Conservation (phyloP, 2,113 vertebrate species). For the Oxyruncus cristatus region DNA sequence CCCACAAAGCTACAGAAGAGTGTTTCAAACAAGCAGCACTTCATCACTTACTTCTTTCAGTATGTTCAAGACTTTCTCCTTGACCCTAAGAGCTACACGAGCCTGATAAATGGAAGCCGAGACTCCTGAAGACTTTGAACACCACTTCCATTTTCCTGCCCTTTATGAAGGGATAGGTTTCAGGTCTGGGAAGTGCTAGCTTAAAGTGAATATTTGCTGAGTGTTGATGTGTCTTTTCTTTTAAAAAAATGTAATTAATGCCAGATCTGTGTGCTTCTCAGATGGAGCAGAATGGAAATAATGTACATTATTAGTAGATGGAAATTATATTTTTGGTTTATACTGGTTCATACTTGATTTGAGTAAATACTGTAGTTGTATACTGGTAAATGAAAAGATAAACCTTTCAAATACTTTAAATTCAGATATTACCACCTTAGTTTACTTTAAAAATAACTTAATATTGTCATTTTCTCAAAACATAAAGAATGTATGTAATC, state of each 20-base stretch:
- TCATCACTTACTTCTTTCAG: background rate
- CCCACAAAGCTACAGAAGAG: background rate
- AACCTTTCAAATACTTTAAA: background rate
- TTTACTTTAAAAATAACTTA: background rate
- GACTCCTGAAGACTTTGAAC: background rate
- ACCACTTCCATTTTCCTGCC: background rate
- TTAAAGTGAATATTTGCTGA: background rate
- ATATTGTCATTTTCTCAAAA: background rate
- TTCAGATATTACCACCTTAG: background rate
- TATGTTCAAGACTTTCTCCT: background rate
- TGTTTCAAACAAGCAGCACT: background rate
- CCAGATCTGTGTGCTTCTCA: background rate
- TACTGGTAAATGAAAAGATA: background rate
- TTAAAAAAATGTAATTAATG: background rate
- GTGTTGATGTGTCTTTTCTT: background rate
- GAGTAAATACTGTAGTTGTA: background rate
- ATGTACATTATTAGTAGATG: background rate
- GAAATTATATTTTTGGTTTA: background rate
- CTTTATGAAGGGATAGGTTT: background rate
- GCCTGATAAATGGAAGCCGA: background rate
- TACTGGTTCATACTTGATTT: background rate
- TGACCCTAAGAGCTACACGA: rapidly evolving
- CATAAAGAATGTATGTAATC: background rate
- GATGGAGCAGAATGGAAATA: background rate
- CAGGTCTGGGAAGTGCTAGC: background rate